A percentile compares a stretch with the other conserved stretches of the same genome.
These are phyloP conservation scores for Ceramica pisi DNA, from an alignment of 2,888 invertebrate species.

Conservation along the genomic window DNA sequence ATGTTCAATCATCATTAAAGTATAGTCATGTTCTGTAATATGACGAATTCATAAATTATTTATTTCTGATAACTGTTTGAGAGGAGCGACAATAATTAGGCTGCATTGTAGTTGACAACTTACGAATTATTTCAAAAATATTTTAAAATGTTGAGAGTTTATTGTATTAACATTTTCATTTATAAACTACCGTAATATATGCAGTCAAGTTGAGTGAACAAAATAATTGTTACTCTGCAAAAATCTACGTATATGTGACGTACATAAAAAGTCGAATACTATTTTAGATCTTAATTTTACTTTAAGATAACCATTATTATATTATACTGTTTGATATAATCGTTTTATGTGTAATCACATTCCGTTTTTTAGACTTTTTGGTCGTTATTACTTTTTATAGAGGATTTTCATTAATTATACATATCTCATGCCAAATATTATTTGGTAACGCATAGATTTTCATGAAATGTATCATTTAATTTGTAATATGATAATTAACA, in stretches of 20 bases:
- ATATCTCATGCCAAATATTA: slow-evolving; percentile 57
- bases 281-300: slow-evolving; percentile 64
- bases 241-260: slow-evolving; percentile 29
- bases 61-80: slow-evolving; percentile 30
- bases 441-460: slow-evolving; percentile 48
- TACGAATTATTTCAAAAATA: slow-evolving; percentile 11
- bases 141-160: slow-evolving; percentile 13
- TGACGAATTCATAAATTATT: slow-evolving; percentile 21
- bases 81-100: slow-evolving; percentile 49
- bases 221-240: slow-evolving; percentile 2
- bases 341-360: slow-evolving; percentile 73
- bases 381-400: slow-evolving; percentile 67
- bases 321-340: slow-evolving; percentile 71
- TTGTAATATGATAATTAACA: slow-evolving; percentile 21
- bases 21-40: slow-evolving; percentile 24
- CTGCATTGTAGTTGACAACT: slow-evolving; percentile 22
- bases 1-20: slow-evolving; percentile 40
- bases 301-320: slow-evolving; percentile 58
- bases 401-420: slow-evolving; percentile 56
- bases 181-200: not conserved
- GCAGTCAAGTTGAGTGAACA: slow-evolving; percentile 14
- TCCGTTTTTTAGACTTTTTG: slow-evolving; percentile 77
- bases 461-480: slow-evolving; percentile 14
- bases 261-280: slow-evolving; percentile 52
- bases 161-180: slow-evolving; percentile 19